phyloP scores from a whole-genome alignment of 1,140 invertebrate genomes.

The Drosophila quadrilineata region DNA sequence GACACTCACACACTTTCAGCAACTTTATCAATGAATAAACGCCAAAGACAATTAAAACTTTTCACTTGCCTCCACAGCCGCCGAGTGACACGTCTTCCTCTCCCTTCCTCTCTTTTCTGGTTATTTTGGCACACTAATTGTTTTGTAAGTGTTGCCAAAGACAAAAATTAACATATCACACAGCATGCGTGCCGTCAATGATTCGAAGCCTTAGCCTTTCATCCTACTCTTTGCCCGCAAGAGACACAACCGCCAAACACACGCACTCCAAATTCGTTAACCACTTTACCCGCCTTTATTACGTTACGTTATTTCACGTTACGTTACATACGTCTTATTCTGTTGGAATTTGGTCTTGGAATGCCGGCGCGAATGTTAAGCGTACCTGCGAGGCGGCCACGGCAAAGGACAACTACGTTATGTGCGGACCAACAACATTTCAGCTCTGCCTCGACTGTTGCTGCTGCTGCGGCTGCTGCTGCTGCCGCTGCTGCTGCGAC shows the following conservation, averaged over 20 bases:
- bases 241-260: background rate
- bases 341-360: background rate
- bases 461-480: conserved; percentile 1
- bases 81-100: background rate
- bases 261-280: background rate
- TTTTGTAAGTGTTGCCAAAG: conserved; percentile 66
- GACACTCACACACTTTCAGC: background rate
- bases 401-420: conserved; percentile 76
- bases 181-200: conserved; percentile 47
- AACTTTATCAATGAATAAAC: conserved; percentile 72
- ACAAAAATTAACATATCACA: conserved; percentile 73
- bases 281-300: conserved; percentile 15
- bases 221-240: background rate
- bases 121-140: conserved; percentile 63
- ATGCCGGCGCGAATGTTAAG: conserved; percentile 50
- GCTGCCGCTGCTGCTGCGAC: background rate
- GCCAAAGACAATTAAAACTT: conserved; percentile 75
- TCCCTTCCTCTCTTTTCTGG: conserved; percentile 9
- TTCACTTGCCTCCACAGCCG: conserved; percentile 54
- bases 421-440: conserved; percentile 46
- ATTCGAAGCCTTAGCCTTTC: conserved; percentile 6
- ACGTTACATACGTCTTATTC: conserved; percentile 18
- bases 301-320: no score
- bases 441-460: background rate
- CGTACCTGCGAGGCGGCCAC: conserved; percentile 53